Percentiles rank a stretch among this genome's conserved stretches.
phyloP scores from a whole-genome alignment of 2,113 vertebrate genomes.

The Periophthalmus modestus region DNA sequence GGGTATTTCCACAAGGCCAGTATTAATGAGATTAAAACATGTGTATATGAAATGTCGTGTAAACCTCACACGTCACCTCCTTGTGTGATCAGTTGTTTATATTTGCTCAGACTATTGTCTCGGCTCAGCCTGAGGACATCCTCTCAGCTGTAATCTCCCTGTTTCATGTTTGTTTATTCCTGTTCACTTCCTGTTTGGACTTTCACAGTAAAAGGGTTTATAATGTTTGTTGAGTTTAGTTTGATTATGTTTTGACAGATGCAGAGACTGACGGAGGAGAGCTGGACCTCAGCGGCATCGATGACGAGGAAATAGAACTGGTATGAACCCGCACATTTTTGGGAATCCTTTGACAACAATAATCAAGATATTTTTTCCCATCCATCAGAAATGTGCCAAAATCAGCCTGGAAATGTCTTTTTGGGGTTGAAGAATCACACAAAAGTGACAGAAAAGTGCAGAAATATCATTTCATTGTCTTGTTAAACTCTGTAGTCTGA shows the following conservation, averaged over 20 bases:
- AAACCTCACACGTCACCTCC: not conserved
- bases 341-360: no score
- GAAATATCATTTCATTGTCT: no score
- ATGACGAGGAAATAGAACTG: conserved; percentile 93
- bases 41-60: not conserved
- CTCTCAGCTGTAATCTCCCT: conserved; percentile 19
- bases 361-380: no score
- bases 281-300: conserved; percentile 94
- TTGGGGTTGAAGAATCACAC: no score
- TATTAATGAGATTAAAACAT: no score
- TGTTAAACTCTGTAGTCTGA: no score
- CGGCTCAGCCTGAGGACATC: not conserved
- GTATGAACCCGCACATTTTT: conserved; percentile 61
- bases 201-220: conserved; percentile 19
- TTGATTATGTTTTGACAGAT: conserved; percentile 71
- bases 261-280: conserved; percentile 82
- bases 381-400: no score
- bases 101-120: not conserved
- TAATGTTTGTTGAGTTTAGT: conserved; percentile 15
- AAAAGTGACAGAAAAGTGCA: no score
- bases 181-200: conserved; percentile 15
- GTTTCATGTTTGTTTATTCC: conserved; percentile 3
- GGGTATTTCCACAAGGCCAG: no score
- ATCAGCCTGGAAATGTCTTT: no score
- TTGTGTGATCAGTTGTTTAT: not conserved